Evolutionary conservation across 1,140 invertebrate genomes (phyloP), one percentile per base, ranked within the genome.

Genomic region (Nymphalis io): DNA sequence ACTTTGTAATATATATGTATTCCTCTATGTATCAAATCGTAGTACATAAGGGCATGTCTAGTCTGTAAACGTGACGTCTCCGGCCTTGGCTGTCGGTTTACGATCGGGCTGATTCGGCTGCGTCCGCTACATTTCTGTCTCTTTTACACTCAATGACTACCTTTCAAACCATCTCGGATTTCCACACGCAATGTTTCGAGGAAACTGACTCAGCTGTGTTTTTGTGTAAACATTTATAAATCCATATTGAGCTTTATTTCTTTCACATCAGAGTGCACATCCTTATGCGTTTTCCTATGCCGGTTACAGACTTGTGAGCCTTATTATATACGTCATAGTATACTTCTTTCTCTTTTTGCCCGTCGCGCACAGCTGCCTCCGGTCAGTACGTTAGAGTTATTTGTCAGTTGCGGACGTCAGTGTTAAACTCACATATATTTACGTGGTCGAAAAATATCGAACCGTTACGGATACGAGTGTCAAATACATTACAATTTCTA

Each of bases 261-360:
- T 11, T 73, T 59, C 21, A 13, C 3, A 6, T 58, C 59, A 85
- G 62, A 65, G 80, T 77, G 44, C 70, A 76, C 79, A 76, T 83
- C 70, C 48, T 61, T 42, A n/a, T 53, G 65, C 20, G 44, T 66
- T 42, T 44, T 63, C 60, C 40, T 72, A 72, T 78, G 75, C 15
- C 51, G 8, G 44, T 46, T 73, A 71, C 68, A 60, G 48, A 57
- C 72, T 76, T 75, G 69, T 77, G 62, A 75, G 70, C 75, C 70
- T 60, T 48, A 75, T 78, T 80, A 78, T 48, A 75, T 78, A 80
- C 79, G 83, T 82, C 81, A 87, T 67, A 79, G 59, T 80, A 80
- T 88, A 80, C 80, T 84, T 89, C 86, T 89, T 84, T 89, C 88
- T 90, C 88, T 89, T 89, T 85, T 86, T 82, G 78, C 70, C 82